Conservation (phyloP, 2,888 invertebrate species). For the Ceratothoa steindachneri region DNA sequence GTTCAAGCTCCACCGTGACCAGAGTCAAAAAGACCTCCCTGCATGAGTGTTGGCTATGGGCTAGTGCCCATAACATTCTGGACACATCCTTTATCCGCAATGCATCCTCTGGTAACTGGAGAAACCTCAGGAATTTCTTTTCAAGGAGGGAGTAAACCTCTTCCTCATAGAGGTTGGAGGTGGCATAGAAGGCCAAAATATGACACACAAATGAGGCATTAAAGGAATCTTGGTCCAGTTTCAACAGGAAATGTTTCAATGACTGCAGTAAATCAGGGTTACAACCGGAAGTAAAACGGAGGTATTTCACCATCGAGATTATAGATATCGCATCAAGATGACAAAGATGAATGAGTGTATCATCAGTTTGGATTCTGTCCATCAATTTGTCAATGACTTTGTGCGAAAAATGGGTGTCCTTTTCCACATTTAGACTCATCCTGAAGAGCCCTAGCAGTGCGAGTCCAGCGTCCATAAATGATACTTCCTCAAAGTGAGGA, state of each 20-base stretch:
- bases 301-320: neutral
- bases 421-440: neutral
- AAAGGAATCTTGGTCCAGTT: neutral
- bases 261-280: neutral
- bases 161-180: neutral
- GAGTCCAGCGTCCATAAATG: conserved; percentile 3
- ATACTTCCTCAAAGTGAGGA: neutral
- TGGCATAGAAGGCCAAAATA: neutral
- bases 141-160: neutral
- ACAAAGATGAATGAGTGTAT: neutral
- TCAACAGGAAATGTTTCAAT: neutral
- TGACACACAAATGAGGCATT: neutral
- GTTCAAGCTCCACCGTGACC: neutral
- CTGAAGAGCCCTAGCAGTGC: neutral
- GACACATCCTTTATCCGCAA: neutral
- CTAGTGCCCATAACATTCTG: neutral
- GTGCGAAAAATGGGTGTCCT: neutral
- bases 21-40: neutral
- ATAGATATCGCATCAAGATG: neutral
- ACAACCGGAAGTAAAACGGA: neutral
- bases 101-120: neutral
- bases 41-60: neutral
- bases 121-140: neutral
- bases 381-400: neutral
- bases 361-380: neutral